Evolutionary conservation across 1,140 invertebrate genomes (phyloP), one percentile per base, ranked within the genome.

Genomic region (Lamellibrachia luymesi): DNA sequence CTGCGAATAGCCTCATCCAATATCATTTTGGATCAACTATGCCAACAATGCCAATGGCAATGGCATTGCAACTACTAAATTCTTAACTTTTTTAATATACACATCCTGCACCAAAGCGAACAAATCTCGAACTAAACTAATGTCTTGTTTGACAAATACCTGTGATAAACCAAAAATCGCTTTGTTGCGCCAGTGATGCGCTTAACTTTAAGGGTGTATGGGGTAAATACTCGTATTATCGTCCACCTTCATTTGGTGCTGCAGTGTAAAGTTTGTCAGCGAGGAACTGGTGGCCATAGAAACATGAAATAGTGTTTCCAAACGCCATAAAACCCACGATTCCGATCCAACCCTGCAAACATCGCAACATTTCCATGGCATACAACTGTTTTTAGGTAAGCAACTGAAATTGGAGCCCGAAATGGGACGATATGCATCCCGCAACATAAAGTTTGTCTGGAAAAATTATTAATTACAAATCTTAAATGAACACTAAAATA

Each of bases 271-370:
- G 92, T 91, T 94, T 94, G n/a, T 92, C 92, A 51, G 93, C 92
- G 25, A 95, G 91, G 93, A 95, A 95, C 50, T 92, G 93, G 90
- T 93, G 94, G 92, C 94, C 94, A 56, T 94, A 80, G 92, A 95
- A 95, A 91, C 94, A 95, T 80, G 94, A 94, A 50, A 95, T 17
- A 25, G 95, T 95, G 93, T 95, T 95, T 92, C 95, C 95, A 93
- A 95, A 92, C 13, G 95, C 95, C 94, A 95, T 94, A 2, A 95
- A 25, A 22, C 94, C 95, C 10, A 95, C 94, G 92, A 95, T 93
- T 92, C 94, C 94, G 80, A 95, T 94, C 95, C 95, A 95, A 50
- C 94, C 94, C 56, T 95, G 94, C 52, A 95, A 93, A 94, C 92
- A 94, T 25, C 92, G 92, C 51, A 92, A 50, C 51, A 91, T 91